Evolutionary conservation across 2,888 invertebrate species (phyloP), one percentile per base, ranked within the genome.

Genomic region (Patella pellucida): DNA sequence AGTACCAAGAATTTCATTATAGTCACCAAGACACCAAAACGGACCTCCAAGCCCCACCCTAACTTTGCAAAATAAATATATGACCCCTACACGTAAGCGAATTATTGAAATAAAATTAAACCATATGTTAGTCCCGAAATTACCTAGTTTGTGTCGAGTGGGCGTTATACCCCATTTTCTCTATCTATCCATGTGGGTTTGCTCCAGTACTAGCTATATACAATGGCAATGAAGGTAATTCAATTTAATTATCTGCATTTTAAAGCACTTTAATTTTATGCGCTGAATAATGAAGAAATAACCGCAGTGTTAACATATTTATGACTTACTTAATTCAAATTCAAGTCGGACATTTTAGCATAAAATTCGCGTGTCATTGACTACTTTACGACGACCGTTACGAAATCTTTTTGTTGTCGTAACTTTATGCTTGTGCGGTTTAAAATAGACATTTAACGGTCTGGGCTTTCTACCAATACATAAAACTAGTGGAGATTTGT

Each of bases 391-490:
- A 23, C 14, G 14, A 23, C 23, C 19, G 62, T 62, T 62, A 62
- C 62, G 62, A 62, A 62, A 62, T 62, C 9, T 23, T 62, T 62
- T 62, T 62, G 19, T 23, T 62, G 62, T 62, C 62, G 62, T 23
- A 62, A 62, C 12, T 62, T 62, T 62, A 62, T 62, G 19, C 62
- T 23, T 62, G 23, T 62, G 19, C 62, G 12, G 62, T 62, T 62
- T 62, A 14, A 62, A 62, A 62, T 62, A 23, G 62, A 19, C 62
- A 62, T 62, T 62, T 62, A 62, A 62, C 62, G 62, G 62, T 62
- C 2, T 23, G 14, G 5, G 62, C 19, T 62, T 62, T 62, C 11
- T 11, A 62, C 62, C 14, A 62, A 62, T 62, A 62, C 62, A 62
- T 62, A 62, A 62, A 62, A 62, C 62, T 62, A 12, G 62, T 23